Evolutionary conservation across 1,140 invertebrate species (phyloP).

Genomic region (Ditylenchus dipsaci): DNA sequence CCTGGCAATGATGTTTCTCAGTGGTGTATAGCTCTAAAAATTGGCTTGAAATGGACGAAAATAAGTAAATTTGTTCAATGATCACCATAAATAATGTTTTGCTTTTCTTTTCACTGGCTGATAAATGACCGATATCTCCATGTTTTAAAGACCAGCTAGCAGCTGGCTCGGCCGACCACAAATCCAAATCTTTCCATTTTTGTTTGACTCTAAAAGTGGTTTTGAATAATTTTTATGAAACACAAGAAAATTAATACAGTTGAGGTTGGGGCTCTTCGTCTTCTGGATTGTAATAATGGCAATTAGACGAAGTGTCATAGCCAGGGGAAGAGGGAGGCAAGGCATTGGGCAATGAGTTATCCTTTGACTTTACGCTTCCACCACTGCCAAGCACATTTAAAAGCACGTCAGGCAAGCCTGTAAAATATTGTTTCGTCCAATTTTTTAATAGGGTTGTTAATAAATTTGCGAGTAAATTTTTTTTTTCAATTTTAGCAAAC

Average conservation of each 20-base stretch:
- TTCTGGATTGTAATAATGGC: not conserved
- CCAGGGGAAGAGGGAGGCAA: not conserved
- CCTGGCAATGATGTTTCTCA: conserved; percentile 47
- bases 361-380: not conserved
- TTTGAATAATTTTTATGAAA: not conserved
- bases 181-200: conserved; percentile 44
- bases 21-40: conserved; percentile 32
- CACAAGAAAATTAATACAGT: not conserved
- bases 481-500: too few species aligned
- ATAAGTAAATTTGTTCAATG: too few species aligned
- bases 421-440: too few species aligned
- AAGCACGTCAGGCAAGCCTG: not conserved
- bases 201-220: conserved; percentile 33
- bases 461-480: too few species aligned
- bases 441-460: too few species aligned
- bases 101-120: conserved; percentile 29
- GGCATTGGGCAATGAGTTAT: not conserved
- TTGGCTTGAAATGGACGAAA: conserved; percentile 1
- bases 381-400: not conserved
- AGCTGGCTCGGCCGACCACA: conserved; percentile 37
- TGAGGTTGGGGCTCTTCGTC: not conserved
- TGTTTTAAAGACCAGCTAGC: conserved; percentile 33
- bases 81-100: conserved; percentile 40
- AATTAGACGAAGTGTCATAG: not conserved
- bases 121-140: conserved; percentile 21